Evolutionary conservation across 1,140 invertebrate species (phyloP).

Genomic region (Psilanteris sp.): DNA sequence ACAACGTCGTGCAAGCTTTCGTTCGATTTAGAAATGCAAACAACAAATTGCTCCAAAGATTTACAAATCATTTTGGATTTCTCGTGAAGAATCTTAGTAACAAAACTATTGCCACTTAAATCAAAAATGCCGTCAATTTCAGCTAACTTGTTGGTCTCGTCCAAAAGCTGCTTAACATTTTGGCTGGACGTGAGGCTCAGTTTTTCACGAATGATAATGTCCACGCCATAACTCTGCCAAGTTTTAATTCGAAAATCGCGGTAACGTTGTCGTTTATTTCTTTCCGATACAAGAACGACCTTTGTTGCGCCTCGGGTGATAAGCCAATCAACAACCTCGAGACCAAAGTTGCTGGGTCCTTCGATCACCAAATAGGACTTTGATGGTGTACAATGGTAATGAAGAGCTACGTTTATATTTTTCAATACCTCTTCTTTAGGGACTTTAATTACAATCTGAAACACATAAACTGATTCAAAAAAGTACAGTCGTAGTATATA

Average conservation of each 20-base stretch:
- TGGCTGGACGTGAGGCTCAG: constrained; percentile 68
- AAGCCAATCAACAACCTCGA: constrained; percentile 95
- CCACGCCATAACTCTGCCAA: constrained; percentile 48
- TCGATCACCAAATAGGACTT: constrained; percentile 82
- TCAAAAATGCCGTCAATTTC: constrained; percentile 55
- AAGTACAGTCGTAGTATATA: background rate
- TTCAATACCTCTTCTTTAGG: constrained; percentile 16
- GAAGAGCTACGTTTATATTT: constrained; percentile 9
- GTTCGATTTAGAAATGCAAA: constrained; percentile 22
- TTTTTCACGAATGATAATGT: constrained; percentile 27
- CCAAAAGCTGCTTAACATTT: constrained; percentile 46
- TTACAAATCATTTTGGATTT: constrained; percentile 30
- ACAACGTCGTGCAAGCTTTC: constrained; percentile 22
- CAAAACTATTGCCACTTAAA: constrained; percentile 7
- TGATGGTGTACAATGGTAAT: constrained; percentile 55
- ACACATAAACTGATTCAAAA: too few species aligned
- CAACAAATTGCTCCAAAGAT: constrained; percentile 39
- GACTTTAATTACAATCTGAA: constrained; percentile 57
- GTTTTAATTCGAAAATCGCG: constrained; percentile 61
- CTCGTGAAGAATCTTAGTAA: constrained; percentile 45
- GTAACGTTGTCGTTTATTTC: constrained; percentile 83
- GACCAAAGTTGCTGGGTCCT: constrained; percentile 93
- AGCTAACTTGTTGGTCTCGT: constrained; percentile 33
- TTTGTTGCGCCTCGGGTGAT: constrained; percentile 88
- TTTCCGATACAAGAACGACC: constrained; percentile 88